Evolutionary conservation across 2,797 vertebrate species (phyloP).

Genomic region (Peromyscus attwateri): DNA sequence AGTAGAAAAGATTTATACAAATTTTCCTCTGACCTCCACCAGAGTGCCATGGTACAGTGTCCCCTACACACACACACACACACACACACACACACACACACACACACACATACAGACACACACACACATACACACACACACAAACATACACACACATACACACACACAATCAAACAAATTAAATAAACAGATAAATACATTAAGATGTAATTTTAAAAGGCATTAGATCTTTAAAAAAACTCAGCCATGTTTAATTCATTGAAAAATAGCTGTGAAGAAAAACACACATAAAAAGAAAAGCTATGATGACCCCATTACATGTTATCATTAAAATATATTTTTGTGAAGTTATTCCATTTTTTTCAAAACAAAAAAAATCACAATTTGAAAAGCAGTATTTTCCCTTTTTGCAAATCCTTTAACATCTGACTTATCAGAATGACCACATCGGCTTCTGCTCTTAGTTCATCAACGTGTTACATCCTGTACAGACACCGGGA

Average conservation of each 20-base stretch:
- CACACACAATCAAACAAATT: neutral
- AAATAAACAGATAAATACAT: neutral
- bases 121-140: neutral
- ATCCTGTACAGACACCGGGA: neutral
- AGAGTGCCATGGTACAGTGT: neutral
- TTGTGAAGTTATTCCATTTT: constrained; percentile 39
- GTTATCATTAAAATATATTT: neutral
- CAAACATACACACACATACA: neutral
- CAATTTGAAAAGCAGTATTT: neutral
- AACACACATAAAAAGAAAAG: neutral
- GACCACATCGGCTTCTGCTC: neutral
- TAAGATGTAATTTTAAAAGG: neutral
- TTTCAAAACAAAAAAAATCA: neutral
- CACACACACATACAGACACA: neutral
- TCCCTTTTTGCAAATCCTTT: constrained; percentile 44
- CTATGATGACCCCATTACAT: neutral
- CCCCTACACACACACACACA: neutral
- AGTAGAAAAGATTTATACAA: neutral
- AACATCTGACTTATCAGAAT: neutral
- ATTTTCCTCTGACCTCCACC: neutral
- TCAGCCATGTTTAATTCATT: neutral
- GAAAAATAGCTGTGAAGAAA: constrained; percentile 46
- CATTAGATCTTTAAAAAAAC: neutral
- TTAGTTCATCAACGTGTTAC: neutral
- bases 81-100: neutral